Evolutionary conservation across 2,113 vertebrate genomes (phyloP).

Genomic region (Dipodomys stephensi): DNA sequence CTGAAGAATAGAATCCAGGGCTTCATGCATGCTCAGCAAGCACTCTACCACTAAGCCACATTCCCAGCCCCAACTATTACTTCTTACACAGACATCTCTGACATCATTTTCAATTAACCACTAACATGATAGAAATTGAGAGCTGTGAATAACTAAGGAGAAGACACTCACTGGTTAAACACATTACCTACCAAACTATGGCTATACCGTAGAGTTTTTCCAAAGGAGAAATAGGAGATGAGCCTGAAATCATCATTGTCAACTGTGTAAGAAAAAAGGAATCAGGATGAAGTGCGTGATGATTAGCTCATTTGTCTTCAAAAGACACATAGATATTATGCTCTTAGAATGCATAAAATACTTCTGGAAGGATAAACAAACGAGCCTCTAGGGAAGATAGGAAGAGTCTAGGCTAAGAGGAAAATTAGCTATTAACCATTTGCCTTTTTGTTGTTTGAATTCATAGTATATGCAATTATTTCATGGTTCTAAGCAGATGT

Average conservation of each 20-base stretch:
- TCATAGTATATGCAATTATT: neutral
- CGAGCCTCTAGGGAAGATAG: neutral
- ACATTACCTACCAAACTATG: neutral
- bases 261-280: neutral
- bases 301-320: neutral
- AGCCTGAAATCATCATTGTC: neutral
- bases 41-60: too few relatives aligned
- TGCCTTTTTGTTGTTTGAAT: slow-evolving; percentile 28
- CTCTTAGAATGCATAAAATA: neutral
- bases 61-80: neutral
- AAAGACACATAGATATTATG: neutral
- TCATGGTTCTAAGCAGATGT: too few relatives aligned
- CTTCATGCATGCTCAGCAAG: too few relatives aligned
- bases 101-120: slow-evolving; percentile 31
- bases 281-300: neutral
- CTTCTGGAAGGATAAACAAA: slow-evolving; percentile 4
- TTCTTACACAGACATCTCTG: neutral
- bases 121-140: slow-evolving; percentile 18
- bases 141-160: neutral
- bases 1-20: too few relatives aligned
- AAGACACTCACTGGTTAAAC: neutral
- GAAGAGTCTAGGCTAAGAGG: neutral
- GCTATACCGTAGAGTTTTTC: neutral
- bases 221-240: neutral
- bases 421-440: neutral